phyloP scores from a whole-genome alignment of 1,140 invertebrate species.

The Bathynomus jamesi region DNA sequence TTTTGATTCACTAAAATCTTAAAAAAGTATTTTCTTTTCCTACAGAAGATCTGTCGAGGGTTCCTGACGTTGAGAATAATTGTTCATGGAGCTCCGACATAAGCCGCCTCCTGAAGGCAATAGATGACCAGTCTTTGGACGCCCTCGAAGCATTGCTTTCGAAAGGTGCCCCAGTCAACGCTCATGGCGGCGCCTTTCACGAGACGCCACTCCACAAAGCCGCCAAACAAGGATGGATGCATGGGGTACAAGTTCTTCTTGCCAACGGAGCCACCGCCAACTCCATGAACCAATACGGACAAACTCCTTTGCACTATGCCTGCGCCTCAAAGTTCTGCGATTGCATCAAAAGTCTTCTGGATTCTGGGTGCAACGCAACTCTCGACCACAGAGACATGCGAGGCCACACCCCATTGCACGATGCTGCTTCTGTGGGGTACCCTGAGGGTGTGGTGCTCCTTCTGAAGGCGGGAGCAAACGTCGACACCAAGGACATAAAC shows the following conservation, averaged over 20 bases:
- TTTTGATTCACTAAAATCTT: not conserved
- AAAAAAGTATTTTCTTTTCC: not conserved
- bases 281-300: slow-evolving; percentile 49
- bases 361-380: slow-evolving; percentile 15
- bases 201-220: slow-evolving; percentile 53
- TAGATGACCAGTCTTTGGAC: not conserved
- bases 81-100: not conserved
- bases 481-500: slow-evolving; percentile 51
- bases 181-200: slow-evolving; percentile 29
- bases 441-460: slow-evolving; percentile 52
- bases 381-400: slow-evolving; percentile 47
- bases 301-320: slow-evolving; percentile 55
- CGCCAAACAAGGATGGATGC: slow-evolving; percentile 48
- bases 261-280: slow-evolving; percentile 48
- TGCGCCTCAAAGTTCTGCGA: slow-evolving; percentile 48
- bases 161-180: slow-evolving; percentile 21
- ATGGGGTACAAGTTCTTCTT: slow-evolving; percentile 50
- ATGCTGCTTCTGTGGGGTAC: slow-evolving; percentile 52
- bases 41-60: not conserved
- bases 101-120: not conserved
- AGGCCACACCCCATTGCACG: slow-evolving; percentile 54
- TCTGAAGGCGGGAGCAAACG: slow-evolving; percentile 52
- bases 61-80: not conserved
- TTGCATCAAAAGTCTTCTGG: slow-evolving; percentile 48
- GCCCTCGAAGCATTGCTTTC: not conserved